phyloP scores from a whole-genome alignment of 2,113 vertebrate species.

The Chloebia gouldiae region DNA sequence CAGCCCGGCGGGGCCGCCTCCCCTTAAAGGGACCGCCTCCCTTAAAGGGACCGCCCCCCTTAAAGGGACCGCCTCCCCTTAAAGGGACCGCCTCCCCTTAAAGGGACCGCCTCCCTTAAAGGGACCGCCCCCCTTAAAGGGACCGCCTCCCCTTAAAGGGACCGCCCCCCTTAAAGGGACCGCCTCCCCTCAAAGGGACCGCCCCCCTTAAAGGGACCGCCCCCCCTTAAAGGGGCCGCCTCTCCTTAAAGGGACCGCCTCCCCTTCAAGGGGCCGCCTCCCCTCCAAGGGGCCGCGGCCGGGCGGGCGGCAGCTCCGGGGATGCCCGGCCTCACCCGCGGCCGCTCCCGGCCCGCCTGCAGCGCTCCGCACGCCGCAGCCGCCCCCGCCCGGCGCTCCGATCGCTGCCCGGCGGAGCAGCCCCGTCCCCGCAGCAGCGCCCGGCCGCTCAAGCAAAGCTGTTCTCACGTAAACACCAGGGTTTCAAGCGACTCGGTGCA shows the following conservation, averaged over 20 bases:
- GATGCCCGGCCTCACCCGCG: too few relatives aligned
- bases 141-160: neutral
- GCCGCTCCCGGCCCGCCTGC: too few relatives aligned
- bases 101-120: too few relatives aligned
- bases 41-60: too few relatives aligned
- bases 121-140: neutral
- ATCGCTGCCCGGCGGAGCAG: neutral
- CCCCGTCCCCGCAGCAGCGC: accelerated
- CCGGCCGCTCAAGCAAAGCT: accelerated
- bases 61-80: too few relatives aligned
- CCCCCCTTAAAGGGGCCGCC: accelerated
- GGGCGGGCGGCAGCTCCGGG: too few relatives aligned
- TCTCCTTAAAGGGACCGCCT: neutral
- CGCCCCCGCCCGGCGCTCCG: neutral
- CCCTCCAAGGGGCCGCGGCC: neutral
- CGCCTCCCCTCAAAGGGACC: too few relatives aligned
- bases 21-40: accelerated
- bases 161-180: too few relatives aligned
- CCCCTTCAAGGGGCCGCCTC: too few relatives aligned
- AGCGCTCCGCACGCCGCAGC: neutral
- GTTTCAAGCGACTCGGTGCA: accelerated
- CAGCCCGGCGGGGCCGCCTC: neutral
- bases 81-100: too few relatives aligned
- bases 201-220: too few relatives aligned
- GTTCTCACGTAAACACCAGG: accelerated